A percentile compares a stretch with the other conserved stretches of the same genome.
Evolutionary conservation across 1,140 invertebrate genomes (phyloP).

Genomic region (Macrotrachela quadricornifera): DNA sequence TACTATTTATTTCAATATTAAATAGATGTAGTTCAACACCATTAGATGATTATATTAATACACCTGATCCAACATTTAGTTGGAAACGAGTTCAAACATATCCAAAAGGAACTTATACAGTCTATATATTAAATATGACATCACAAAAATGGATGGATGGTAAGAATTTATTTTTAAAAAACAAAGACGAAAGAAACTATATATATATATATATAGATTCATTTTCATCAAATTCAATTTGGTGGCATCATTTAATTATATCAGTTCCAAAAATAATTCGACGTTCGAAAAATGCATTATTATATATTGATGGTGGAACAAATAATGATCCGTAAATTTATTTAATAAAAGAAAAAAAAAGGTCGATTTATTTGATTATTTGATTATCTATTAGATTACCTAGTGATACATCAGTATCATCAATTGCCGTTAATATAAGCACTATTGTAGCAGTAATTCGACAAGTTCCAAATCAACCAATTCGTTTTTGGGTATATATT

Average conservation of each 20-base stretch:
- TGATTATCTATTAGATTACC: constrained; percentile 14
- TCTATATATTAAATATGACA: constrained; percentile 18
- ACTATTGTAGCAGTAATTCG: constrained; percentile 15
- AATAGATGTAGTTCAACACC: too few relatives aligned
- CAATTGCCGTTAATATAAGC: constrained; percentile 14
- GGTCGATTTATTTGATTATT: constrained; percentile 10
- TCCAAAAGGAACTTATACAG: constrained; percentile 12
- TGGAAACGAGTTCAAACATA: constrained; percentile 11
- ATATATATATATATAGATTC: too few relatives aligned
- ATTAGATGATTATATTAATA: constrained; percentile 9
- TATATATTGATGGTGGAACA: constrained; percentile 18
- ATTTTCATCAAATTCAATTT: constrained; percentile 14
- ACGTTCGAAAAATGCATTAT: constrained; percentile 12
- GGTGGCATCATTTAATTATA: constrained; percentile 19
- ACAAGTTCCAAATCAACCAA: constrained; percentile 20
- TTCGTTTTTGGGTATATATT: constrained; percentile 14
- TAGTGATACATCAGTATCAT: constrained; percentile 15
- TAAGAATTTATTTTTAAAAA: constrained; percentile 10
- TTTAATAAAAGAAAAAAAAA: neutral
- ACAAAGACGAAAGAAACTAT: constrained; percentile 8
- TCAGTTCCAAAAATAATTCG: constrained; percentile 15
- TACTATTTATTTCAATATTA: too few relatives aligned
- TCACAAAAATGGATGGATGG: constrained; percentile 20
- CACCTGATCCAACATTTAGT: constrained; percentile 1
- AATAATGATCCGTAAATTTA: constrained; percentile 10